Conservation (phyloP, 37 sponge, comb jelly and placozoan genomes). For the Geodia barretti region DNA sequence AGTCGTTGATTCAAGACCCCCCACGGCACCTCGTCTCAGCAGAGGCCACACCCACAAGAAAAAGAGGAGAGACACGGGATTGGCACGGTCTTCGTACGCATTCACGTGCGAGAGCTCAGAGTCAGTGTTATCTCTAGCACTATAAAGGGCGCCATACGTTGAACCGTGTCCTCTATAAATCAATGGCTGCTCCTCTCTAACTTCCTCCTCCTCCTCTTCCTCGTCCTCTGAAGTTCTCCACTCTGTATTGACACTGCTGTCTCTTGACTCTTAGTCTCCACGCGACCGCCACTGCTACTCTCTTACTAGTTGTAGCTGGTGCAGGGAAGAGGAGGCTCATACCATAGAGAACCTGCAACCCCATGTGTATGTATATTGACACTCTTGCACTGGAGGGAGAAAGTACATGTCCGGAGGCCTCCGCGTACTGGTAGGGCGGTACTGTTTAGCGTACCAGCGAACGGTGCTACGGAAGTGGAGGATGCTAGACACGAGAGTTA, state of each 20-base stretch:
- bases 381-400: conserved; percentile 3
- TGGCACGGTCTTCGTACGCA: conserved; percentile 69
- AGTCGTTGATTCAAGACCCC: conserved; percentile 40
- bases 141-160: conserved; percentile 5
- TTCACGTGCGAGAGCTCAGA: neutral
- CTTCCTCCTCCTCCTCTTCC: conserved; percentile 31
- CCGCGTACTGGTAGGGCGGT: too few species aligned
- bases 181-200: conserved; percentile 14
- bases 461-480: conserved; percentile 42
- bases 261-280: neutral
- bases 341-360: conserved; percentile 50
- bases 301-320: conserved; percentile 12
- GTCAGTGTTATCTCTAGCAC: neutral
- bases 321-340: conserved; percentile 48
- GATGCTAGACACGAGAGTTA: conserved; percentile 31
- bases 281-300: neutral
- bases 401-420: conserved; percentile 38
- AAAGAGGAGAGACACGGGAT: conserved; percentile 56
- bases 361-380: conserved; percentile 36
- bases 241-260: neutral
- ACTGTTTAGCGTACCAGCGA: neutral
- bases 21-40: conserved; percentile 69
- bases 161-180: neutral
- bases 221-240: neutral
- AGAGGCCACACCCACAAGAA: conserved; percentile 89